phyloP scores from a whole-genome alignment of 1,140 invertebrate species.

The Trichonephila clavipes region DNA sequence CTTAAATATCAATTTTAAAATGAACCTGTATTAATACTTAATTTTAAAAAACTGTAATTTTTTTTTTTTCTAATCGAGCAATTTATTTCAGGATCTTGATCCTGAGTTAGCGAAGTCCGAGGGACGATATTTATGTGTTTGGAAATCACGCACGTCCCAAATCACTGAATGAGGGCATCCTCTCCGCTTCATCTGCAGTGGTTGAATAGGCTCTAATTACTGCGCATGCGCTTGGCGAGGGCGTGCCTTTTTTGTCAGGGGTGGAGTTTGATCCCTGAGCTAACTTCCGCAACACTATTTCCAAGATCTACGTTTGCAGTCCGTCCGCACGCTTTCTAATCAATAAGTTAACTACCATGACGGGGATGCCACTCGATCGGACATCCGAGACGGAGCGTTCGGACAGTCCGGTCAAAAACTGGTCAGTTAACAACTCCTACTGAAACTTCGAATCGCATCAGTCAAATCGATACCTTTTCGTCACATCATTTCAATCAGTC shows the following conservation, averaged over 20 bases:
- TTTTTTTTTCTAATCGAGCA: too few species aligned
- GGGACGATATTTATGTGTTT: too few species aligned
- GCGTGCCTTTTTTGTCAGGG: slow-evolving; percentile 69
- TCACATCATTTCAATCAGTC: too few species aligned
- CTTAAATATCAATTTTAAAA: too few species aligned
- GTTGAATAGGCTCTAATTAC: not conserved
- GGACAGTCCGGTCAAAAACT: not conserved
- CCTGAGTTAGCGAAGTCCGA: too few species aligned
- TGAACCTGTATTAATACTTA: too few species aligned
- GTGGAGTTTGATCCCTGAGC: slow-evolving; percentile 50
- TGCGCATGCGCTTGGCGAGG: slow-evolving; percentile 49
- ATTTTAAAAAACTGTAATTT: too few species aligned
- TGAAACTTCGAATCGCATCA: too few species aligned
- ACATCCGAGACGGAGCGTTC: not conserved
- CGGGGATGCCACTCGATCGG: slow-evolving; percentile 35
- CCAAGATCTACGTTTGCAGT: slow-evolving; percentile 2
- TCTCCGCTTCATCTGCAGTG: slow-evolving; percentile 60
- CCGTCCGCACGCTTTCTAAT: slow-evolving; percentile 31
- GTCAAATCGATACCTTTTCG: too few species aligned
- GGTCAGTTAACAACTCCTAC: not conserved
- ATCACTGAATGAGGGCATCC: not conserved
- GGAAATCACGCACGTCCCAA: slow-evolving; percentile 14
- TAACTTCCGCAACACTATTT: slow-evolving; percentile 63
- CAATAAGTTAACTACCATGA: slow-evolving; percentile 65
- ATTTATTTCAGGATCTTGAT: too few species aligned